Base-by-base conservation (phyloP, 1,140 invertebrate species). In the Steinernema khuongi region DNA sequence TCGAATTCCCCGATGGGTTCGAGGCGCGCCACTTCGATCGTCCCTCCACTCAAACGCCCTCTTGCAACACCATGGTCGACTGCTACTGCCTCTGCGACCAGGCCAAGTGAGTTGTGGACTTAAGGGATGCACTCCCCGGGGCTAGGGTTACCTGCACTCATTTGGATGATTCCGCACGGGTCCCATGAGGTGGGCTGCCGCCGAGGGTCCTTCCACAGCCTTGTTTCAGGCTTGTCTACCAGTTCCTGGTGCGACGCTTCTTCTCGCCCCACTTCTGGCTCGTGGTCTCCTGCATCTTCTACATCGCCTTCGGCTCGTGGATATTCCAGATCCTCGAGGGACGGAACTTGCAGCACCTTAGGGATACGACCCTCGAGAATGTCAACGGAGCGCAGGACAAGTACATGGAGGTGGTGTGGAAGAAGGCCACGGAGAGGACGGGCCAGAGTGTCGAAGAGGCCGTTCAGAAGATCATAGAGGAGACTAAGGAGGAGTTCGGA, bases 261-360 rank as follows among this genome's bases (percentile, higher is more conserved):
- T 70, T 81, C 18, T 82, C 81, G 28, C 81, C 80, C 2, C 81
- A 82, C 50, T 31, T 82, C 18, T 70, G 83, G 22, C 68, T 82
- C 14, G 71, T 84, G 19, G 43, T 85, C 11, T 76, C 82, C 19
- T 81, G 71, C 7, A 36, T 75, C 7, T 50, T 69, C 19, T 83
- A 84, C 60, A 76, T 83, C 31, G 70, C 84, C 1, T 19, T 84
- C 41, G 81, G 81, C 30, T 80, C 81, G 29, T 72, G 73, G 41
- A 67, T 84, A 19, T 83, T 83, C 36, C 80, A 82, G 73, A 73
- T 67, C 28, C 72, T 83, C 1, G 81, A 83, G 74, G 82, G 82
- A 30, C 60, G 76, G 68, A 69, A 79, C 50, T 67, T 83, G 41
- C 31, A 74, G 19, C 78, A 79, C n/a, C 70, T 74, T n/a, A 84